A percentile compares a stretch with the other conserved stretches of the same genome.
Evolutionary conservation across 2,888 invertebrate species (phyloP).

Genomic region (Ormyrus thymus): DNA sequence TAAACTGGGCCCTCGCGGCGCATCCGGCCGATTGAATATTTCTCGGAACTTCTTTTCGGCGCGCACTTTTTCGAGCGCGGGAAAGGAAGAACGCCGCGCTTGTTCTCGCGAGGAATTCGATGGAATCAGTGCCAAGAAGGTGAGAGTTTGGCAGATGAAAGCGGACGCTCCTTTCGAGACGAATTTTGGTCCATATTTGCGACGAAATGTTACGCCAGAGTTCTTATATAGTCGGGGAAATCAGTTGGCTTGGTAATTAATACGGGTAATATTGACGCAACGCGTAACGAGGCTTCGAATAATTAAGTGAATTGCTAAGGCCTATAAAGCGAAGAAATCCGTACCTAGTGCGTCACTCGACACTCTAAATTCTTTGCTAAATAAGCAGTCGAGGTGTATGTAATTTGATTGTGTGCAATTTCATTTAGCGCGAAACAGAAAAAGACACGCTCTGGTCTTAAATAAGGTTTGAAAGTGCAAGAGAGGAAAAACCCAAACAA

Average conservation of each 20-base stretch:
- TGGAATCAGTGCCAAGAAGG: not conserved
- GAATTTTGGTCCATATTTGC: not conserved
- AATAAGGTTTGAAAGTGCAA: slow-evolving; percentile 1
- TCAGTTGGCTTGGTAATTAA: too few relatives aligned
- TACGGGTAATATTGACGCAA: too few relatives aligned
- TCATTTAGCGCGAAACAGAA: slow-evolving; percentile 33
- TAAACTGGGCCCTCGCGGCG: too few relatives aligned
- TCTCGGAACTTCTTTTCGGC: too few relatives aligned
- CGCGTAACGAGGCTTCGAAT: not conserved
- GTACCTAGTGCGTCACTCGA: slow-evolving; percentile 1
- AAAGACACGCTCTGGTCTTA: slow-evolving; percentile 9
- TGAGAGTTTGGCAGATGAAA: not conserved
- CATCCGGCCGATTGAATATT: too few relatives aligned
- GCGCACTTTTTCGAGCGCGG: not conserved
- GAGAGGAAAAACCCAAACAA: slow-evolving; percentile 4
- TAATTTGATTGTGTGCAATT: slow-evolving; percentile 35
- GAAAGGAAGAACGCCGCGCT: not conserved
- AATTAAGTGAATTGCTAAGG: slow-evolving; percentile 9
- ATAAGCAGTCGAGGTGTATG: not conserved
- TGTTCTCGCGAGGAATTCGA: not conserved
- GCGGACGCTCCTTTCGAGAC: not conserved
- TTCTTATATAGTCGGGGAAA: too few relatives aligned
- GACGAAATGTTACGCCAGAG: not conserved
- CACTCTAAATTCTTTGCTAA: slow-evolving; percentile 2
- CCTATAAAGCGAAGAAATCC: not conserved